Conservation (phyloP, 2,113 vertebrate species). For the Labeo rohita region DNA sequence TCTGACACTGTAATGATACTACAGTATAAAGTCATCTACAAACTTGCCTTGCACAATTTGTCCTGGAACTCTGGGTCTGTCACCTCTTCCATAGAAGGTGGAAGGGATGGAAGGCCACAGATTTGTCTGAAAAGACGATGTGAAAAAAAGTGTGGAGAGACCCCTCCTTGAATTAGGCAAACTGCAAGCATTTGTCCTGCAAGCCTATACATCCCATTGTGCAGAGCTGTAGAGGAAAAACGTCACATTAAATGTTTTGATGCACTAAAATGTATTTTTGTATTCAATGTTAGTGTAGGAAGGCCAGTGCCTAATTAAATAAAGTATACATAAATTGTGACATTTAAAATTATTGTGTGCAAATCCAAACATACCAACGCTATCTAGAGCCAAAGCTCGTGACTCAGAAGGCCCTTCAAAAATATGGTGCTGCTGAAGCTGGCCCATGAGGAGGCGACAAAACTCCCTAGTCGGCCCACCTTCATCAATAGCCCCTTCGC, state of each 20-base stretch:
- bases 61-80: background rate
- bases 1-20: too few species aligned
- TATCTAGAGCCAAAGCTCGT: background rate
- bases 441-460: background rate
- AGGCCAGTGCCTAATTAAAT: too few species aligned
- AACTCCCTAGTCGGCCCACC: background rate
- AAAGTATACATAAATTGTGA: too few species aligned
- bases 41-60: background rate
- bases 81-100: background rate
- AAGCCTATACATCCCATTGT: background rate
- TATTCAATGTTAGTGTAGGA: too few species aligned
- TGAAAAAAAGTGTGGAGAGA: background rate
- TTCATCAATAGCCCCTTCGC: too few species aligned
- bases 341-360: background rate
- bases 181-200: too few species aligned
- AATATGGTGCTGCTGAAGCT: background rate
- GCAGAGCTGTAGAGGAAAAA: background rate
- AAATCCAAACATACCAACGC: background rate
- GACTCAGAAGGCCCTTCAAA: background rate
- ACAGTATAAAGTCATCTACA: background rate
- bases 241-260: background rate
- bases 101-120: background rate
- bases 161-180: too few species aligned
- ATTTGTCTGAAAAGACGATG: background rate
- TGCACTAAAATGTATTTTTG: background rate